Conservation (phyloP, 2,888 invertebrate genomes). For the Dasysyrphus albostriatus region DNA sequence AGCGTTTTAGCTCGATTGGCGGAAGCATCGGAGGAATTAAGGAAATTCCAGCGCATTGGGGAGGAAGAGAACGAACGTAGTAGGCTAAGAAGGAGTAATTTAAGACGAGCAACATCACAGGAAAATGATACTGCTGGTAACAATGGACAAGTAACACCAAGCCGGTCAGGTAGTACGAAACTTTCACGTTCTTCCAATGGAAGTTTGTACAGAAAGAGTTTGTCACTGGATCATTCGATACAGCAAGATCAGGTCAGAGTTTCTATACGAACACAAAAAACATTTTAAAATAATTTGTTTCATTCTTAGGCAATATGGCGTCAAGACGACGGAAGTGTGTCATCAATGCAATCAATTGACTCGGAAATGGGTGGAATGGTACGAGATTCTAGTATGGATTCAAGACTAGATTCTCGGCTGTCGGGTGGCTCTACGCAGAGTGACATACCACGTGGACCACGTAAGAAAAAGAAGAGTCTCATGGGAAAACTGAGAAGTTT, state of each 20-base stretch:
- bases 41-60: conserved; percentile 84
- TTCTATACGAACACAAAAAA: conserved; percentile 37
- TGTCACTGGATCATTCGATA: conserved; percentile 88
- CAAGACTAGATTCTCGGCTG: conserved; percentile 89
- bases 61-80: conserved; percentile 85
- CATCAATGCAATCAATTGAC: conserved; percentile 92
- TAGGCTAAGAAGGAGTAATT: conserved; percentile 82
- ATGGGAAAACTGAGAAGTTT: conserved; percentile 93
- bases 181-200: conserved; percentile 84
- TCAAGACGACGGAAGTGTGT: conserved; percentile 92
- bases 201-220: conserved; percentile 88
- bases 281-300: conserved; percentile 37
- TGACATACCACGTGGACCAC: conserved; percentile 88
- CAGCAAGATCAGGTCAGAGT: conserved; percentile 83
- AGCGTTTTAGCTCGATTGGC: conserved; percentile 86
- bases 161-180: conserved; percentile 80
- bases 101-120: conserved; percentile 86
- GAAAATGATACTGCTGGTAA: conserved; percentile 86
- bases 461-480: conserved; percentile 91
- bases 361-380: conserved; percentile 88
- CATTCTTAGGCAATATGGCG: conserved; percentile 90
- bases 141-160: conserved; percentile 81
- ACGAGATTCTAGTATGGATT: conserved; percentile 88
- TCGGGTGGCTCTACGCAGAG: conserved; percentile 94
- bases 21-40: conserved; percentile 89